Base-by-base conservation (phyloP, 2,797 vertebrate species). In the Babyrousa celebensis region DNA sequence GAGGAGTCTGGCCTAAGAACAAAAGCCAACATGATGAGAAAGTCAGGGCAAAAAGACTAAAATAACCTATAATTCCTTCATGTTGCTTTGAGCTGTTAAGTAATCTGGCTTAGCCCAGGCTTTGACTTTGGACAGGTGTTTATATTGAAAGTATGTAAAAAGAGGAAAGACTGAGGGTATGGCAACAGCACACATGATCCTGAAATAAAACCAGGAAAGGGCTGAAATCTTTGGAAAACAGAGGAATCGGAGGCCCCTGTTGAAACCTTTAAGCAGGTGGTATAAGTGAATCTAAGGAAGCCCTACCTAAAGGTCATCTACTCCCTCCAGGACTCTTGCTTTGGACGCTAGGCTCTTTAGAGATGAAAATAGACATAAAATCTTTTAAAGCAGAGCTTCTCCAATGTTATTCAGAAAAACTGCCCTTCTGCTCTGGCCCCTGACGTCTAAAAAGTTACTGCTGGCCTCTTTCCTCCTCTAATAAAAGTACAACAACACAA, bases 1-100 rank as follows among this genome's bases (percentile, higher is more conserved):
- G 84, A 97, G 48, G 27, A 72, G 12, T 36, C 70, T 52, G 67
- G 9, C 4, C 14, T 80, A 68, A 72, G 56, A 93, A 96, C 12
- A 93, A 94, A 95, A 93, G 6, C 20, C 68, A 90, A 11, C 3
- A 1, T 6, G 9, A 56, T 27, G 29, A 93, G 70, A 78, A 56
- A 25, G 3, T 58, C 27, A 10, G 40, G 6, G 14, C 27, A 84
- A 68, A 65, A 85, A 86, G 27, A 58, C n/a, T 63, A 23, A 91
- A 74, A 32, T 60, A 80, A 65, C 56, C n/a, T 25, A 10, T 48
- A 54, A 14, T 67, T 90, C 40, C 29, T n/a, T 56, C 71, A 78
- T 5, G 71, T 68, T 27, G 15, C 14, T 12, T 48, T 54, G n/a
- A 89, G 77, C 40, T 85, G 21, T n/a, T 52, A 48, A 87, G 67